These are phyloP conservation scores for Calidris pugnax DNA, from an alignment of 2,113 vertebrate genomes.

Conservation along the genomic window DNA sequence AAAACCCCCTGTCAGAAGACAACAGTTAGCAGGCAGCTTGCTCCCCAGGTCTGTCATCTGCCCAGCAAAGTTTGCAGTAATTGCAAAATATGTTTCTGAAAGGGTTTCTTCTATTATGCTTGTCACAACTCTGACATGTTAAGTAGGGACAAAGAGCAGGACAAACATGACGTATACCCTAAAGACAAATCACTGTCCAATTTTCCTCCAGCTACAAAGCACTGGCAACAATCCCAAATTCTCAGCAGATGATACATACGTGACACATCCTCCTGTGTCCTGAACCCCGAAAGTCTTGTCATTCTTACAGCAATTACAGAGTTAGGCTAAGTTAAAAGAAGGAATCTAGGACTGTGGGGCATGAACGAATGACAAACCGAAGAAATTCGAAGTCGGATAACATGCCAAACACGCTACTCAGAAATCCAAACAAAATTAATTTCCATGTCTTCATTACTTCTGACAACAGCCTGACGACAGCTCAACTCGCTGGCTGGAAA, in stretches of 20 bases:
- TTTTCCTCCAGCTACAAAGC: not conserved
- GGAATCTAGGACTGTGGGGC: not conserved
- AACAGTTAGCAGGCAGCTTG: not conserved
- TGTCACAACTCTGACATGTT: conserved; percentile 22
- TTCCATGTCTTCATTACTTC: not conserved
- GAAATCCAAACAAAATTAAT: conserved; percentile 39
- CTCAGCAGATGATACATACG: not conserved
- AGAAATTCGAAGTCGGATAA: not conserved
- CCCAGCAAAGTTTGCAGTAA: not conserved
- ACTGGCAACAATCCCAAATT: not conserved
- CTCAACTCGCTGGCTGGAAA: conserved; percentile 64
- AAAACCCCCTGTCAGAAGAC: not conserved
- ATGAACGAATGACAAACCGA: conserved; percentile 7
- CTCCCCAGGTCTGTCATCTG: not conserved
- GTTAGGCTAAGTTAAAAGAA: not conserved
- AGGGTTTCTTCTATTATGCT: not conserved
- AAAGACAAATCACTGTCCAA: not conserved
- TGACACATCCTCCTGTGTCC: not conserved
- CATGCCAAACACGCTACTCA: not conserved
- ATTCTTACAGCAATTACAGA: not conserved
- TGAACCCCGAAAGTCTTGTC: not conserved
- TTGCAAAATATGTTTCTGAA: conserved; percentile 6
- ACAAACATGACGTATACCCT: not conserved
- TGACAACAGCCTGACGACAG: not conserved
- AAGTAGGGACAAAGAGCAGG: conserved; percentile 13